phyloP scores from a whole-genome alignment of 2,797 vertebrate genomes.

The Cyprinodon diabolis region DNA sequence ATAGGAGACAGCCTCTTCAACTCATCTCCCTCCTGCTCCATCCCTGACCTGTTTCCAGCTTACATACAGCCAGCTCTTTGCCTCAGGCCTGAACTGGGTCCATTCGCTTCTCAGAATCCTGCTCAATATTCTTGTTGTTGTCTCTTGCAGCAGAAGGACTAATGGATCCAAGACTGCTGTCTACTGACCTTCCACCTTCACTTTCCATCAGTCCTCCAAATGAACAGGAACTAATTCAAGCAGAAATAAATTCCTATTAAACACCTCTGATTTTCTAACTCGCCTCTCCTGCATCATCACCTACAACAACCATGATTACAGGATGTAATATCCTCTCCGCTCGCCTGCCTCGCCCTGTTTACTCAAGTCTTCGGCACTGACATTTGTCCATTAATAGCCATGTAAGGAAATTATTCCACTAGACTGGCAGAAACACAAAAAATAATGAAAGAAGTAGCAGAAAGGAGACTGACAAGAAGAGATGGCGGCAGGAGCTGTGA shows the following conservation, averaged over 20 bases:
- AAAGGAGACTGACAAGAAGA: conserved; percentile 28
- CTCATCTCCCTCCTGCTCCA: conserved; percentile 41
- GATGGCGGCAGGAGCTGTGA: not conserved
- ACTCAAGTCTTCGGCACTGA: conserved; percentile 61
- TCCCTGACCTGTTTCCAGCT: conserved; percentile 53
- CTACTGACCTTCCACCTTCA: conserved; percentile 18
- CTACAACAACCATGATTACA: conserved; percentile 78
- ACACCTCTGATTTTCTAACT: conserved; percentile 47
- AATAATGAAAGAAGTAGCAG: conserved; percentile 38
- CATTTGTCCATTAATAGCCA: conserved; percentile 69
- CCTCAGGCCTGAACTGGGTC: conserved; percentile 52
- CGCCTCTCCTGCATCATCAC: conserved; percentile 53
- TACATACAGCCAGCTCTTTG: conserved; percentile 38
- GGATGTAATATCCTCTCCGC: conserved; percentile 74
- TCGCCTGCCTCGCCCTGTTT: conserved; percentile 62
- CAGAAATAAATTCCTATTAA: conserved; percentile 59
- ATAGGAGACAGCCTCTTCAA: conserved; percentile 25
- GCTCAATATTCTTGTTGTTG: conserved; percentile 15
- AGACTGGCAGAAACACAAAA: conserved; percentile 32
- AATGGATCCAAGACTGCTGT: conserved; percentile 26
- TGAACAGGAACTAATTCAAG: conserved; percentile 55
- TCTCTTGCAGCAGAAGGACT: conserved; percentile 23
- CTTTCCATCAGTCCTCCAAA: conserved; percentile 41
- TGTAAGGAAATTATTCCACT: conserved; percentile 63
- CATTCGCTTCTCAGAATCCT: conserved; percentile 36